Base-by-base conservation (phyloP, 2,113 vertebrate species). In the Catharus bicknelli region DNA sequence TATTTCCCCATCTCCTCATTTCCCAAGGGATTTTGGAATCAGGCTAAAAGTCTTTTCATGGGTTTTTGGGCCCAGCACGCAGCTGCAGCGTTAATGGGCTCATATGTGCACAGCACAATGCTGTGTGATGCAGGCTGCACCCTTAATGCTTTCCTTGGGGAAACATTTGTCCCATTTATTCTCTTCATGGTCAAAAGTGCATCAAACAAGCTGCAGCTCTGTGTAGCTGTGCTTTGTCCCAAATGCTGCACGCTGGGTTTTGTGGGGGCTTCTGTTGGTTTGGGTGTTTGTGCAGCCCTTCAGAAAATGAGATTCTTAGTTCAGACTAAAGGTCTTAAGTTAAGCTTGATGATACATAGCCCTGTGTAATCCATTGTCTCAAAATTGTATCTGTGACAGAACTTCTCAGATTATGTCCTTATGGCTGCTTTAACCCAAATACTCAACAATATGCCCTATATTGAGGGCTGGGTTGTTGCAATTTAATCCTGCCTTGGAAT, bases 351-450 rank as follows among this genome's bases (percentile, higher is more conserved):
- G 90, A 76, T 88, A 53, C 64, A 40, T 5, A 36, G 48, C 42
- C 62, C 38, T 3, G 32, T 18, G 1, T 92, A 93, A 96, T 92
- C 86, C 68, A 36, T 53, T 9, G 11, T 95, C 61, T 92, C 75
- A 68, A 74, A 82, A 57, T 9, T 72, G 30, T 58, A 1, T 86
- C 11, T 86, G 67, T 32, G 61, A 10, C 64, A 74, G 32, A 79
- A 73, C 36, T 93, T 78, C 54, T 73, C 51, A 67, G 74, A 85
- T 96, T 54, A 66, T 36, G 42, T 73, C 81, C 38, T 83, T 72
- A 64, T 22, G 34, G 62, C 70, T 86, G 55, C 77, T 92, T 82
- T 93, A 93, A 91, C 93, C 77, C 69, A 90, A 79, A 83, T 62
- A n/a, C 42, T 70, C 59, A 29, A 2, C 72, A 55, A 77, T 58